Percentiles rank a stretch among this genome's conserved stretches.
phyloP scores from a whole-genome alignment of 92 coral and sea anemone species.

The Paragorgia papillata region DNA sequence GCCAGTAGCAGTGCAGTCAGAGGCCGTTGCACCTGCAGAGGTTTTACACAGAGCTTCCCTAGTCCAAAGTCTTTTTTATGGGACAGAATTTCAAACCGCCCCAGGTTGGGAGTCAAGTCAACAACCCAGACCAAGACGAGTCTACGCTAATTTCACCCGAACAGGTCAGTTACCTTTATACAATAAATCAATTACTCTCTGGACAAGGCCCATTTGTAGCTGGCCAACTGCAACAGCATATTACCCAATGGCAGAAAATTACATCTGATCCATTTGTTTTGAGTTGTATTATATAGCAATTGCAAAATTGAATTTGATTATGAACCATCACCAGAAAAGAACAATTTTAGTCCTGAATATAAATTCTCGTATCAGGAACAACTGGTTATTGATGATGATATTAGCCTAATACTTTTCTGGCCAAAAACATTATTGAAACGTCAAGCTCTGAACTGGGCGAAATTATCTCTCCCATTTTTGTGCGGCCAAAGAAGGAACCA shows the following conservation, averaged over 20 bases:
- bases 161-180: constrained; percentile 46
- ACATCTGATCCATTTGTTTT: constrained; percentile 56
- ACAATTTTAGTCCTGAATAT: constrained; percentile 8
- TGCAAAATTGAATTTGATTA: constrained; percentile 52
- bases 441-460: constrained; percentile 18
- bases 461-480: constrained; percentile 47
- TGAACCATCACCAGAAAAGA: constrained; percentile 10
- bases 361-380: constrained; percentile 40
- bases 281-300: constrained; percentile 47
- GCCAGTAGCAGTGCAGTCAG: background rate
- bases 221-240: constrained; percentile 48
- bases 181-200: constrained; percentile 16
- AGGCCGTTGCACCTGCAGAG: background rate
- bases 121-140: constrained; percentile 12
- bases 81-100: constrained; percentile 34
- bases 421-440: constrained; percentile 42
- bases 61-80: too few relatives aligned
- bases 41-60: too few relatives aligned
- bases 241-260: constrained; percentile 45
- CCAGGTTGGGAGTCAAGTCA: background rate
- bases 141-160: constrained; percentile 4
- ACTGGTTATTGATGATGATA: constrained; percentile 50
- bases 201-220: constrained; percentile 46
- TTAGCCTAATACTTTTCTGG: constrained; percentile 46
- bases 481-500: constrained; percentile 66